Evolutionary conservation across 1,140 invertebrate genomes (phyloP).

Genomic region (Drosophila fuyamai): DNA sequence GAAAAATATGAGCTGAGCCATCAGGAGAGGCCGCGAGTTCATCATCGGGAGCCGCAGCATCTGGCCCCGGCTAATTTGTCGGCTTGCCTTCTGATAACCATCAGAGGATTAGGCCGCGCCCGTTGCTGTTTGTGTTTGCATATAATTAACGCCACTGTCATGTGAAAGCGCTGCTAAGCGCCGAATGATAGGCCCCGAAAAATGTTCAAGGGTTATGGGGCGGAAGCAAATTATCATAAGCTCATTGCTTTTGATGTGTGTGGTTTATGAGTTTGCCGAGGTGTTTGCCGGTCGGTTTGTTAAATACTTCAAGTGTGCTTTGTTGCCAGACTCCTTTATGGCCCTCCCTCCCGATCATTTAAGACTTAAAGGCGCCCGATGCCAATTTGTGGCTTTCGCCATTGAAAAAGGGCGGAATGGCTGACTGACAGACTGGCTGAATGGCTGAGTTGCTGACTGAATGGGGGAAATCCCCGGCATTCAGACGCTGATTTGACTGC

Average conservation of each 20-base stretch:
- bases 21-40: conserved; percentile 21
- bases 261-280: conserved; percentile 14
- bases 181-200: conserved; percentile 31
- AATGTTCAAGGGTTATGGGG: conserved; percentile 30
- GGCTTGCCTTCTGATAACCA: conserved; percentile 52
- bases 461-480: conserved; percentile 23
- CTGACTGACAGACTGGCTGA: conserved; percentile 20
- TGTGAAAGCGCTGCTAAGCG: conserved; percentile 30
- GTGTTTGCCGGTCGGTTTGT: conserved; percentile 29
- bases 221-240: conserved; percentile 41
- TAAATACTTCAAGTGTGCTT: conserved; percentile 16
- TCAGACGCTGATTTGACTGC: conserved; percentile 69
- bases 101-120: conserved; percentile 41
- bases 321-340: conserved; percentile 11
- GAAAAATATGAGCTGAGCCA: conserved; percentile 54
- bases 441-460: conserved; percentile 19
- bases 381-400: conserved; percentile 48
- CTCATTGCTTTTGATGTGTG: conserved; percentile 36
- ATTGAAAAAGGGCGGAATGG: conserved; percentile 19
- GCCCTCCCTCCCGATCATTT: conserved; percentile 51
- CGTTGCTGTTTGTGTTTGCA: conserved; percentile 45
- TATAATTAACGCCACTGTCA: conserved; percentile 56
- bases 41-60: conserved; percentile 35
- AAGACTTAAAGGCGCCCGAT: conserved; percentile 37
- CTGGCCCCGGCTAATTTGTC: conserved; percentile 58